Evolutionary conservation across 1,140 invertebrate genomes (phyloP).

Genomic region (Drosophila suzukii): DNA sequence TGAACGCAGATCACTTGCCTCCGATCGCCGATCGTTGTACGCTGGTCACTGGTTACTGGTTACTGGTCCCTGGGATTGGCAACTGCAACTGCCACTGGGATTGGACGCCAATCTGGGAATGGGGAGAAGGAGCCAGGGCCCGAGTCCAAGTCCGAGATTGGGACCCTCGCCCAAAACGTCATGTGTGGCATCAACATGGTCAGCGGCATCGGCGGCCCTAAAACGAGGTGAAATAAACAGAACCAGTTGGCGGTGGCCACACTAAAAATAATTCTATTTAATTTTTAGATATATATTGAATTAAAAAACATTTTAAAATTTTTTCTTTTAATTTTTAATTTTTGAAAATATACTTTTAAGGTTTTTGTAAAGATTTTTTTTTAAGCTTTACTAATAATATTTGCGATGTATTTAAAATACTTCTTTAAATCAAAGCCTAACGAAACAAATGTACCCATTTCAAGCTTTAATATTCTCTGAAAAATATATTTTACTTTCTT

Average conservation of each 20-base stretch:
- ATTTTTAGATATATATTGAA: not conserved
- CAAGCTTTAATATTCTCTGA: no score
- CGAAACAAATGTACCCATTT: no score
- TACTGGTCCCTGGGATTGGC: conserved; percentile 14
- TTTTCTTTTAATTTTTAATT: no score
- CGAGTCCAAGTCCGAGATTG: conserved; percentile 11
- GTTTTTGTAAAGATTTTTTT: no score
- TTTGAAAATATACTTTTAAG: no score
- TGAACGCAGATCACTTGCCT: conserved; percentile 24
- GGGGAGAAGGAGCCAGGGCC: conserved; percentile 10
- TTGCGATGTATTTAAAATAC: no score
- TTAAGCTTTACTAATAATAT: no score
- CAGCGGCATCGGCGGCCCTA: conserved; percentile 40
- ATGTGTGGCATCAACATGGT: conserved; percentile 72
- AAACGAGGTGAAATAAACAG: conserved; percentile 54
- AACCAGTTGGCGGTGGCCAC: conserved; percentile 58
- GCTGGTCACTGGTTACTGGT: conserved; percentile 3
- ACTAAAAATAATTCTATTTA: conserved; percentile 3
- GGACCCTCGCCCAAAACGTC: conserved; percentile 59
- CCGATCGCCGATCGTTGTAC: conserved; percentile 3
- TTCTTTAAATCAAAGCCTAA: no score
- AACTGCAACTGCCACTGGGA: conserved; percentile 29
- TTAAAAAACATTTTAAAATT: no score
- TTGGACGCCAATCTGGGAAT: conserved; percentile 52
- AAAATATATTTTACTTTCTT: no score